phyloP scores from a whole-genome alignment of 2,113 vertebrate genomes.

The Labrus mixtus region DNA sequence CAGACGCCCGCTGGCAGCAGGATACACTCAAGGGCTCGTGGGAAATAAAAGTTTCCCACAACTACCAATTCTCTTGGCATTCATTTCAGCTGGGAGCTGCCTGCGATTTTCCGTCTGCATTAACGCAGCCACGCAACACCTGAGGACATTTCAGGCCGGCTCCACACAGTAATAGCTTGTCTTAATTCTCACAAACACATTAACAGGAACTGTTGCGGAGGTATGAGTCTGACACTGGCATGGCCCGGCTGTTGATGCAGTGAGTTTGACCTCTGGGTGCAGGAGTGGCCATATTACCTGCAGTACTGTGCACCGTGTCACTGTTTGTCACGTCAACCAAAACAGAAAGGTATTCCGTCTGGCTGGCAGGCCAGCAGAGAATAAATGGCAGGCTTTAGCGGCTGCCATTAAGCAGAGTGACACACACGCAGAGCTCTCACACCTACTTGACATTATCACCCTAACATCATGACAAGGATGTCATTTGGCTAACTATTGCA shows the following conservation, averaged over 20 bases:
- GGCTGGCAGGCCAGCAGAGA: conserved; percentile 42
- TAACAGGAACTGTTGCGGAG: conserved; percentile 36
- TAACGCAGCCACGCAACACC: conserved; percentile 74
- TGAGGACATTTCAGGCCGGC: conserved; percentile 65
- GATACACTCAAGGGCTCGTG: conserved; percentile 61
- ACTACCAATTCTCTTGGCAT: conserved; percentile 49
- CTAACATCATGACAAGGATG: conserved; percentile 68
- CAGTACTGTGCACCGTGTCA: conserved; percentile 39
- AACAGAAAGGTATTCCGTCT: conserved; percentile 38
- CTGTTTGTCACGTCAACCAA: conserved; percentile 48
- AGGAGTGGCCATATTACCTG: conserved; percentile 35
- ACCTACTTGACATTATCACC: conserved; percentile 75
- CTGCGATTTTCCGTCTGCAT: conserved; percentile 69
- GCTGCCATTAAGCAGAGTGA: conserved; percentile 64
- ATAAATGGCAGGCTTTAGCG: conserved; percentile 60
- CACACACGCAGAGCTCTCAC: conserved; percentile 55
- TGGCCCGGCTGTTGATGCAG: conserved; percentile 18
- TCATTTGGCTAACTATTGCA: conserved; percentile 68
- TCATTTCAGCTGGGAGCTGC: conserved; percentile 51
- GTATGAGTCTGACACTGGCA: conserved; percentile 17
- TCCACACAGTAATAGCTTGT: conserved; percentile 47
- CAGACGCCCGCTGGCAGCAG: conserved; percentile 63
- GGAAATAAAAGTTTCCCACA: conserved; percentile 76
- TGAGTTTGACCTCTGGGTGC: conserved; percentile 18
- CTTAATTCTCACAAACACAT: conserved; percentile 60